Evolutionary conservation across 2,797 vertebrate genomes (phyloP).

Genomic region (Syndactyla subalaris): DNA sequence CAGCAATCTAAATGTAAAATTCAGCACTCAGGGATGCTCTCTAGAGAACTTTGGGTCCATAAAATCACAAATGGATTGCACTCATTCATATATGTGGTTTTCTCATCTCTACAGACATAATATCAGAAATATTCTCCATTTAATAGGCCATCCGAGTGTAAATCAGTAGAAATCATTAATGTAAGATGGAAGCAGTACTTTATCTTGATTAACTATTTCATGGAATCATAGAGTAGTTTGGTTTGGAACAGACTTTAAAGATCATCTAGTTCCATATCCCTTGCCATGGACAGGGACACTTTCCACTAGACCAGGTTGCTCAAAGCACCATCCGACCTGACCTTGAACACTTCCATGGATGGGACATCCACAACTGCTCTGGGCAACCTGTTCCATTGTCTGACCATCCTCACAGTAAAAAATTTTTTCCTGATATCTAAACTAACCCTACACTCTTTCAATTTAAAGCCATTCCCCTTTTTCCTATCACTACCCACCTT

Average conservation of each 20-base stretch:
- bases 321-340: neutral
- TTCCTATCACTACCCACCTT: neutral
- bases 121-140: constrained; percentile 31
- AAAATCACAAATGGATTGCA: constrained; percentile 36
- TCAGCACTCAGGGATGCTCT: constrained; percentile 28
- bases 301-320: neutral
- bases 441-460: neutral
- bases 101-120: constrained; percentile 20
- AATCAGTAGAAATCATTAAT: constrained; percentile 2
- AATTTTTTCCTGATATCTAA: neutral
- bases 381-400: neutral
- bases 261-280: neutral
- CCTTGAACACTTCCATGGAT: neutral
- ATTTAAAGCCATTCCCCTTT: neutral
- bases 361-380: neutral
- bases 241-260: neutral
- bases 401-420: neutral
- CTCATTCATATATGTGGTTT: constrained; percentile 24
- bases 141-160: constrained; percentile 23
- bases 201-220: constrained; percentile 32
- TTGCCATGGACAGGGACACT: neutral
- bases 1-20: constrained; percentile 56
- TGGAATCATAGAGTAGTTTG: neutral
- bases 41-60: constrained; percentile 31
- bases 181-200: neutral